Base-by-base conservation (phyloP, 2,113 vertebrate species). In the Nothobranchius furzeri region DNA sequence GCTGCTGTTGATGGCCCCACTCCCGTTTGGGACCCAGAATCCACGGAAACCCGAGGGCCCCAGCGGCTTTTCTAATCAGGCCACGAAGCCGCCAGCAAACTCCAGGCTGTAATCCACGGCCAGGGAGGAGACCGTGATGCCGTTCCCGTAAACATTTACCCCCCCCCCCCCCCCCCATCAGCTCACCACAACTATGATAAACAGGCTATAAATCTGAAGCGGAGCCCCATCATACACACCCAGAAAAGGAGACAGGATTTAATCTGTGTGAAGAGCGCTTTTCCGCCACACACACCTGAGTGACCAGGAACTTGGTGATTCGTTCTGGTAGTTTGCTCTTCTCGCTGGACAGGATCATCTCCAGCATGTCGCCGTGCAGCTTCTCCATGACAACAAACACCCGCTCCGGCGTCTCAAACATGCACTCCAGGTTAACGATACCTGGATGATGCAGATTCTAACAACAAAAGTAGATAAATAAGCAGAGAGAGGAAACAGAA, bases 301-400 rank as follows among this genome's bases (percentile, higher is more conserved):
- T 98, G 73, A 99, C 96, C 50, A 99, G 94, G 86, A 99, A 99
- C 74, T 98, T 98, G 9, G 98, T 99, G 90, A 96, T 94, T n/a
- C 96, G 91, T 76, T 99, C 98, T 2, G 98, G 98, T 81, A 99
- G 95, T 65, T 96, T 94, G 89, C 98, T 96, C 87, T 98, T 98
- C 87, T 99, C 97, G 47, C 97, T 99, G 52, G 98, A 99, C 35
- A 99, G 91, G 87, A 99, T 99, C 97, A 98, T 99, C 90, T 99
- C 98, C 85, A 99, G 85, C 98, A 99, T 99, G 90, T 99, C 98
- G 3, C 98, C 97, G 6, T 99, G 98, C 51, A 99, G 93, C 86
- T 99, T 99, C 90, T 99, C 98, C 98, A 99, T 99, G 70, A 99
- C 96, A 13, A 99, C 98, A 85, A 99, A 99, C 66, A 99, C 97